These are phyloP conservation scores for Passerina amoena DNA, from an alignment of 2,113 vertebrate species.

Conservation along the genomic window DNA sequence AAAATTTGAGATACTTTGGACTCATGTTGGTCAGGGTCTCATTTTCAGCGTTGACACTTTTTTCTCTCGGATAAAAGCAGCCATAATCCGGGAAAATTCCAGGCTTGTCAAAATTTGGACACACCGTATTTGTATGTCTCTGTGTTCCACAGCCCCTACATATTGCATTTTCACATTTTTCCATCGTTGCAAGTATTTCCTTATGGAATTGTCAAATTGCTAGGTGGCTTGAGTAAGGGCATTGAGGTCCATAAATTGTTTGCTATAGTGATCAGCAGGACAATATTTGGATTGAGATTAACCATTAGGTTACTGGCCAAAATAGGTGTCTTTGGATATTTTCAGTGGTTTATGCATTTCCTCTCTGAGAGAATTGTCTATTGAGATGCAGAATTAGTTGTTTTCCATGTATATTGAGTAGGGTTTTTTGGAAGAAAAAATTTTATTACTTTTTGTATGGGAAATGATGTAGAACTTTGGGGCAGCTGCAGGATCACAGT, in stretches of 20 bases:
- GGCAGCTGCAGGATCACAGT: neutral
- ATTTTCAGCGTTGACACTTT: neutral
- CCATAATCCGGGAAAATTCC: neutral
- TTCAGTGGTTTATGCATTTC: neutral
- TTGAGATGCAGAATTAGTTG: neutral
- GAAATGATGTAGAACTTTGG: neutral
- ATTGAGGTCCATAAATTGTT: neutral
- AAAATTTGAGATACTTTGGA: neutral
- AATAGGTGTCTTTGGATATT: neutral
- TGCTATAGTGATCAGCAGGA: neutral
- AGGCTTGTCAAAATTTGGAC: neutral
- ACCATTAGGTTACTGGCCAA: neutral
- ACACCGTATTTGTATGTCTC: fast-evolving
- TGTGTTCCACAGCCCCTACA: neutral
- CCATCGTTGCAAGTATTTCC: neutral
- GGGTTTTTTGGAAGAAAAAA: fast-evolving
- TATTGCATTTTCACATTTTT: neutral
- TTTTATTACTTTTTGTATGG: neutral
- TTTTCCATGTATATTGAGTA: neutral
- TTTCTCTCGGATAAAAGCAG: neutral
- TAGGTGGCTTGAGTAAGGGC: neutral
- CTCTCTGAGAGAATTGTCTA: neutral
- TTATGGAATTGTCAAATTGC: neutral
- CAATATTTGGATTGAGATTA: neutral
- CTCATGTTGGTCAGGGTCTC: neutral